Conservation (phyloP, 1,140 invertebrate species). For the Anadara kagoshimensis region DNA sequence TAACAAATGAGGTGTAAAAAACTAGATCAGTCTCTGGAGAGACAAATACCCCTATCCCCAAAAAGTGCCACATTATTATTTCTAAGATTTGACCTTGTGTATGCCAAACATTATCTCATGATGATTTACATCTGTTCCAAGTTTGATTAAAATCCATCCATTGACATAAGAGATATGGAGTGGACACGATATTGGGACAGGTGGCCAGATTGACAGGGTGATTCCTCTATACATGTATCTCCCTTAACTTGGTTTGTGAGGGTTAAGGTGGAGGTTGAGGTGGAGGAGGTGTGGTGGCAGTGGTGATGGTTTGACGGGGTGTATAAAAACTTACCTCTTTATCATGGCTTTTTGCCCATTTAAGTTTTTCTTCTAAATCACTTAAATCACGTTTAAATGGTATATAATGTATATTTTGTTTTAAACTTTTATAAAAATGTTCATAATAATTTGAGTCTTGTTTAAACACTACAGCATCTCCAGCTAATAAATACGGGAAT, state of each 20-base stretch:
- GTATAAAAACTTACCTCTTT: slow-evolving; percentile 72
- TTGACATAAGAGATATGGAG: background rate
- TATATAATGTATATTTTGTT: slow-evolving; percentile 88
- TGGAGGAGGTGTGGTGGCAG: background rate
- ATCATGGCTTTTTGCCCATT: slow-evolving; percentile 89
- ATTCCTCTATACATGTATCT: background rate
- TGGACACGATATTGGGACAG: background rate
- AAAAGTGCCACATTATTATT: too few relatives aligned
- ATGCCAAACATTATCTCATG: too few relatives aligned
- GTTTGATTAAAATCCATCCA: background rate
- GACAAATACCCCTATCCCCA: too few relatives aligned
- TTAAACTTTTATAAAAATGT: slow-evolving; percentile 90
- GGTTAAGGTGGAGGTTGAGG: background rate
- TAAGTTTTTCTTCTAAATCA: slow-evolving; percentile 86
- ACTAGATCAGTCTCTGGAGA: too few relatives aligned
- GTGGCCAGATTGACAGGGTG: background rate
- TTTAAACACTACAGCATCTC: slow-evolving; percentile 91
- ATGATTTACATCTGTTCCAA: too few relatives aligned
- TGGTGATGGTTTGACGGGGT: background rate
- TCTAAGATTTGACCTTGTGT: too few relatives aligned
- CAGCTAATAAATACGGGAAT: slow-evolving; percentile 91
- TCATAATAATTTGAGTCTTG: slow-evolving; percentile 95
- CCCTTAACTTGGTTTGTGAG: background rate
- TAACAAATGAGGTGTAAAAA: too few relatives aligned
- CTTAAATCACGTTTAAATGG: slow-evolving; percentile 87